Base-by-base conservation (phyloP, 2,797 vertebrate species). In the Semotilus atromaculatus region DNA sequence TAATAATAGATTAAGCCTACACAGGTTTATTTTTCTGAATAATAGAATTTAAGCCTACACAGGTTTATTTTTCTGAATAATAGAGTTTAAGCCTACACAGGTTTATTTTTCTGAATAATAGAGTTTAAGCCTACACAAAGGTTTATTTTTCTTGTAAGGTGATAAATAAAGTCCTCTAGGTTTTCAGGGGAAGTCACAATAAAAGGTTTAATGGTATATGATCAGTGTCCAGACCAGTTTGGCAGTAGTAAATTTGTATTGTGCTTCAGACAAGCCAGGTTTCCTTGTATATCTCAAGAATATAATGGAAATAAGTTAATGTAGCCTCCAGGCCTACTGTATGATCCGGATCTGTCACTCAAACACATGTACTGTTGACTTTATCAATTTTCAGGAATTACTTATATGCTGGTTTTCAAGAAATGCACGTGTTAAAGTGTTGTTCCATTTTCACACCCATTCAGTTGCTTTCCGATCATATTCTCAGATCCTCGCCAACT, bases 401-500 rank as follows among this genome's bases (percentile, higher is more conserved):
- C n/a, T 72, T 11, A 7, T 26, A 55, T 36, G 31, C 14, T 14
- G 51, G 8, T 58, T 76, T 26, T 34, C 13, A 74, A 34, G 31
- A 23, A 74, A 34, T 14, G 4, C 7, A 3, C 4, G 13, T 76
- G 21, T 76, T 75, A 38, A 26, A n/a, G 74, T 38, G 13, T n/a
- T 38, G 13, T n/a, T 38, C 34, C n/a, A 8, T 38, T 6, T 38
- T 29, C 5, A 29, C 8, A 40, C 5, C 21, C 21, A 6, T 58
- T 58, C 8, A 3, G 40, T 48, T 72, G 70, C 18, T 77, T 43
- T 68, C 8, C 79, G 1, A 23, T 53, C 51, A 21, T 81, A 5
- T 19, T 7, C 10, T 0, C 87, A 99, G 98, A 96, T 99, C 78
- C 93, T 99, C 87, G 96, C 96, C 89, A 99, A 99, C 92, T 94